A percentile compares a stretch with the other conserved stretches of the same genome.
phyloP scores from a whole-genome alignment of 2,888 invertebrate species.

The Drosophila neutralis region DNA sequence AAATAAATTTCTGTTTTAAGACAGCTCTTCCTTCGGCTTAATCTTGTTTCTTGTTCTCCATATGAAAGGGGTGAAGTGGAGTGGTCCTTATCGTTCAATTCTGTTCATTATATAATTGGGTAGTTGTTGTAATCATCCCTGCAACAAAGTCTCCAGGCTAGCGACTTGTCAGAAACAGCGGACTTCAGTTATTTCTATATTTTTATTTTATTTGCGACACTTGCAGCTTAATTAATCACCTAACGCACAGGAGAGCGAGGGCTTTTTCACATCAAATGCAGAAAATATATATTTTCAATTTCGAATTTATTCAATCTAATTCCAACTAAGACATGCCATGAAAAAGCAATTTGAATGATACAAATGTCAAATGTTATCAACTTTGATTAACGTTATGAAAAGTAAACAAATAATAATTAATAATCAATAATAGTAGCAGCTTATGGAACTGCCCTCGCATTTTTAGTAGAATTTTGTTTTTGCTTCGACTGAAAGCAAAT shows the following conservation, averaged over 20 bases:
- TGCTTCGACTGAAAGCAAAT: slow-evolving; percentile 34
- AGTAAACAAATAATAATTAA: background rate
- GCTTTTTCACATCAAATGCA: background rate
- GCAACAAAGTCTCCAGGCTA: background rate
- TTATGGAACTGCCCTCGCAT: slow-evolving; percentile 14
- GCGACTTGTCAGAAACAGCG: slow-evolving; percentile 62
- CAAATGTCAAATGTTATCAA: background rate
- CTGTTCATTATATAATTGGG: background rate
- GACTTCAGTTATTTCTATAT: slow-evolving; percentile 32
- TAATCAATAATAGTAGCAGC: too few relatives aligned
- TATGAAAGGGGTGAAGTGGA: background rate
- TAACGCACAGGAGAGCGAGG: slow-evolving; percentile 21
- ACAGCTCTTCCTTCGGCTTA: background rate
- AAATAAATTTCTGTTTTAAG: background rate
- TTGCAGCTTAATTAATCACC: slow-evolving; percentile 67
- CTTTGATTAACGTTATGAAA: background rate
- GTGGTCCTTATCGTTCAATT: background rate
- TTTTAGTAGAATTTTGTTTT: slow-evolving; percentile 2
- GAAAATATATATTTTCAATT: background rate
- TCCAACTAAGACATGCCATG: background rate
- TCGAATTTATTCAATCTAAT: background rate
- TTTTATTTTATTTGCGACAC: slow-evolving; percentile 27
- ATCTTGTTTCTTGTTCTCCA: background rate
- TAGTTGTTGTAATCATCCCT: background rate
- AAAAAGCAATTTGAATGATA: background rate